Percentiles rank a stretch among this genome's conserved stretches.
phyloP scores from a whole-genome alignment of 35 echinoderm and acorn worm genomes.

The Holothuria glaberrima region DNA sequence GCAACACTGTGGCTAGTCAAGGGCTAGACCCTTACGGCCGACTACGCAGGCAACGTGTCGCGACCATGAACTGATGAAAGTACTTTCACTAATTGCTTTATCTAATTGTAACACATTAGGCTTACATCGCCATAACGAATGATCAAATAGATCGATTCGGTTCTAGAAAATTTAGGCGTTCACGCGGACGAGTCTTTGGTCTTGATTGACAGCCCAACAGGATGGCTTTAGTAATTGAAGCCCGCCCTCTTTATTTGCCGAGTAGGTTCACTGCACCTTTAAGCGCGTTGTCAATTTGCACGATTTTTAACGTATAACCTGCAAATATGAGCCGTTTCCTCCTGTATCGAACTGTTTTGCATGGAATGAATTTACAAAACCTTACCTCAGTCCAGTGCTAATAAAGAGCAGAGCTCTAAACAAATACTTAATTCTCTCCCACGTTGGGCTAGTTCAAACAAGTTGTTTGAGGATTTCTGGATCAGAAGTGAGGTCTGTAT shows the following conservation, averaged over 20 bases:
- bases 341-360: constrained; percentile 33
- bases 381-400: constrained; percentile 11
- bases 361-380: background rate
- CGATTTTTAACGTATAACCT: constrained; percentile 12
- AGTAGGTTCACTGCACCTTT: constrained; percentile 39
- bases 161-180: too few species aligned
- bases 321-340: constrained; percentile 37
- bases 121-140: too few species aligned
- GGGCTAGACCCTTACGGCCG: too few species aligned
- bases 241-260: constrained; percentile 30
- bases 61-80: too few species aligned
- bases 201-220: constrained; percentile 14
- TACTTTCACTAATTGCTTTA: too few species aligned
- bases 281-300: constrained; percentile 12
- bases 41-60: too few species aligned
- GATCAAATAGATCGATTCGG: too few species aligned
- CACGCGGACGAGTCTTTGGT: too few species aligned
- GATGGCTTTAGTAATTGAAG: constrained; percentile 20
- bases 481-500: constrained; percentile 9
- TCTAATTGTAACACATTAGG: too few species aligned
- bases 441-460: constrained; percentile 14
- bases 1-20: too few species aligned
- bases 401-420: constrained; percentile 9
- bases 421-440: constrained; percentile 11
- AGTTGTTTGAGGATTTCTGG: constrained; percentile 40